A percentile compares a stretch with the other conserved stretches of the same genome.
Conservation (phyloP, 2,113 vertebrate genomes). For the Cheirogaleus medius region DNA sequence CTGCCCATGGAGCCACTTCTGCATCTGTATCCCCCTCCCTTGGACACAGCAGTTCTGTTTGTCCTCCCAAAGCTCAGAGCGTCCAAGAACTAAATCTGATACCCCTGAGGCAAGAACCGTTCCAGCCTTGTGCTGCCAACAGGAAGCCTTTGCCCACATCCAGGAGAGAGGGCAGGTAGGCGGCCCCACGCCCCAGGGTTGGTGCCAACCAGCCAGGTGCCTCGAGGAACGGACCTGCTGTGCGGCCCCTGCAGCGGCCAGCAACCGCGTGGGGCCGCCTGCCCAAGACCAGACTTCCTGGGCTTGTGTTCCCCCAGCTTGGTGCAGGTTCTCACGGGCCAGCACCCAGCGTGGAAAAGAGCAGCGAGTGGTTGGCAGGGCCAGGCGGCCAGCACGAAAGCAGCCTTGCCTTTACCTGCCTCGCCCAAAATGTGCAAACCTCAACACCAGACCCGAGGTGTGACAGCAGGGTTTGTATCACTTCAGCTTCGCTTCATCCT, state of each 20-base stretch:
- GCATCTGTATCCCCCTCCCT: neutral
- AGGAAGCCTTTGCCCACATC: neutral
- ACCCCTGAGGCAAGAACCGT: neutral
- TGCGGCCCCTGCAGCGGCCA: neutral
- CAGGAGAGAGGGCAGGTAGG: neutral
- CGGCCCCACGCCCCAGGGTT: fast-evolving
- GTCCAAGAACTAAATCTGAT: neutral
- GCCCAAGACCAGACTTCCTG: neutral
- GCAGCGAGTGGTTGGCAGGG: neutral
- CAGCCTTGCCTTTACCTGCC: neutral
- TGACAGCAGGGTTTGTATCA: neutral
- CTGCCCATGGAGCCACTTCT: fast-evolving
- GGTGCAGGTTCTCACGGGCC: too few species aligned
- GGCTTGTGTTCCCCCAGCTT: fast-evolving
- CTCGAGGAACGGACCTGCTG: neutral
- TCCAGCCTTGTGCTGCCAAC: neutral
- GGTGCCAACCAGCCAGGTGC: neutral
- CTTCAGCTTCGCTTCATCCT: neutral
- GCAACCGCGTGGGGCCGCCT: neutral
- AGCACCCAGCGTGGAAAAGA: neutral
- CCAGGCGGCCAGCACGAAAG: neutral
- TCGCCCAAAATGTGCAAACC: neutral
- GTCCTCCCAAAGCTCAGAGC: neutral
- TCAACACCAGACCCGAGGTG: neutral
- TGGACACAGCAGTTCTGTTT: neutral